Evolutionary conservation across 2,113 vertebrate genomes (phyloP), one percentile per base, ranked within the genome.

Genomic region (Eudyptes chrysolophus): DNA sequence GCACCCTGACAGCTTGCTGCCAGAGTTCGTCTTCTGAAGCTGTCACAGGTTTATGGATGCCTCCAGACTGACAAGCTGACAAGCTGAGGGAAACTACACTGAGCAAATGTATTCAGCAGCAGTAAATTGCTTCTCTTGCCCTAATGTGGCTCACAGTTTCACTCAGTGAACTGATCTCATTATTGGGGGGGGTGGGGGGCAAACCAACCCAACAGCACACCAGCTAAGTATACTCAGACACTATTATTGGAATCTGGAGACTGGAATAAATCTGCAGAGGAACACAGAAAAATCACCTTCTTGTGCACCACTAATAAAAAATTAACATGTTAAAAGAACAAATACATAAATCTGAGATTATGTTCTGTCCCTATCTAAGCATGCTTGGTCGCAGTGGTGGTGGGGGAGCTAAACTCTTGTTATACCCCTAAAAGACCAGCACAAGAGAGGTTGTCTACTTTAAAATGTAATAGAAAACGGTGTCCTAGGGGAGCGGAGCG

Each of bases 61-160:
- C 82, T 95, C 74, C 86, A 95, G 86, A 94, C 60, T 89, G 93
- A 96, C 88, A 87, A 86, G 78, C 40, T 89, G 87, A 93, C 90
- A 90, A 86, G 92, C 57, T 17, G 42, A 95, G 54, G 84, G 71
- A 90, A 95, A 51, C 71, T 70, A 92, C 85, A 20, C 85, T 80
- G 51, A 34, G 87, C 52, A 81, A 93, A 94, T 79, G 52, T 55
- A 96, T 82, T 94, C 89, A 78, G 76, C 61, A 78, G 91, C 71
- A 92, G 46, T 40, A 90, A 94, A 94, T 79, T 92, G 92, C 77
- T 93, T 92, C 70, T 78, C 78, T 30, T 86, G 65, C 92, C 71
- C 62, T 95, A 85, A 89, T 16, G 84, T 38, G 65, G 84, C 55
- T 95, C 26, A 22, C 65, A 81, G 72, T 54, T 92, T 84, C 84